Evolutionary conservation across 2,888 invertebrate genomes (phyloP).

Genomic region (Bimastos eiseni): DNA sequence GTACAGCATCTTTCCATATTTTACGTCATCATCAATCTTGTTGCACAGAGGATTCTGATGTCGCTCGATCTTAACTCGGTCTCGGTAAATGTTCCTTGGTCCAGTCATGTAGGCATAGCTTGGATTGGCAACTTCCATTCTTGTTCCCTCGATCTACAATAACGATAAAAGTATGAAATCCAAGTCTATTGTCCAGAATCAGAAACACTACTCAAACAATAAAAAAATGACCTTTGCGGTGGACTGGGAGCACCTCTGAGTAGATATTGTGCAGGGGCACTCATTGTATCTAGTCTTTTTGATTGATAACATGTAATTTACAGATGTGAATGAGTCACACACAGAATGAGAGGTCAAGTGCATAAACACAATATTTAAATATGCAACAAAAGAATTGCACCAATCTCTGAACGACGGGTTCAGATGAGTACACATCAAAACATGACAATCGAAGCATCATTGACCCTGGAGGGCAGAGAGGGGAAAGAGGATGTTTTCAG

Average conservation of each 20-base stretch:
- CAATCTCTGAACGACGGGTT: neutral
- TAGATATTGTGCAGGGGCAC: too few relatives aligned
- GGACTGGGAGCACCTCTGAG: too few relatives aligned
- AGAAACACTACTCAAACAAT: neutral
- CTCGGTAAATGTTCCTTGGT: constrained; percentile 19
- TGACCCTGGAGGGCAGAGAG: neutral
- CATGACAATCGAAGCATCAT: neutral
- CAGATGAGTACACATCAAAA: neutral
- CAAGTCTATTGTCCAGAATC: neutral
- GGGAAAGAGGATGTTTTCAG: neutral
- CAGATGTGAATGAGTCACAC: neutral
- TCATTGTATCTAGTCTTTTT: too few relatives aligned
- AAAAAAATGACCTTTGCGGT: neutral
- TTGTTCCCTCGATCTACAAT: constrained; percentile 14
- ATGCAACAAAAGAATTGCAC: neutral
- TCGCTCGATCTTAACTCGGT: constrained; percentile 25
- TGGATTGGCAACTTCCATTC: constrained; percentile 23
- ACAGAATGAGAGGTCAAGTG: neutral
- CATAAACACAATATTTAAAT: neutral
- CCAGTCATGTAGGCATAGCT: constrained; percentile 25
- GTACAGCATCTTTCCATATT: neutral
- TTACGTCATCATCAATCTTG: neutral
- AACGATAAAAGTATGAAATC: neutral
- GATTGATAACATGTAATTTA: too few relatives aligned
- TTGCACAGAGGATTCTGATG: constrained; percentile 26